These are phyloP conservation scores for Eupithecia inturbata DNA, from an alignment of 2,888 invertebrate species.

Conservation along the genomic window DNA sequence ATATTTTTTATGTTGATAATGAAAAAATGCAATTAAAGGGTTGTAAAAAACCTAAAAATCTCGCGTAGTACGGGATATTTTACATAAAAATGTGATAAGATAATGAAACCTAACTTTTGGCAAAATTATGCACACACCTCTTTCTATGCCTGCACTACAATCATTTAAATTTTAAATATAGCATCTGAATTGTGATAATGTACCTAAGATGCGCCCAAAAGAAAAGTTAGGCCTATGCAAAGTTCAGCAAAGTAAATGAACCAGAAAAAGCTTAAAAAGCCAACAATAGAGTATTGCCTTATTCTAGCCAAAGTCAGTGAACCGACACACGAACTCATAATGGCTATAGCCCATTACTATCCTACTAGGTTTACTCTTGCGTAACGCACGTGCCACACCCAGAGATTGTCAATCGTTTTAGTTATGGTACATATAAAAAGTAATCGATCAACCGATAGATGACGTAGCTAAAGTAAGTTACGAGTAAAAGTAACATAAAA, in stretches of 20 bases:
- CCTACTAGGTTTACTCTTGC: constrained; percentile 55
- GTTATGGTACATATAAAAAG: constrained; percentile 40
- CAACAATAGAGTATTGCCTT: constrained; percentile 14
- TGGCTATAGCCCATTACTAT: constrained; percentile 38
- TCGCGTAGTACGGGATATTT: too few relatives aligned
- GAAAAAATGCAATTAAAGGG: too few relatives aligned
- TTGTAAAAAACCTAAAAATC: too few relatives aligned
- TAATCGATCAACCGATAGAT: constrained; percentile 36
- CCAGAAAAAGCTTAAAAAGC: background rate
- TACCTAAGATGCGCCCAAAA: background rate
- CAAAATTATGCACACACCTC: constrained; percentile 5
- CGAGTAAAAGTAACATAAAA: background rate
- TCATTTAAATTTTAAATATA: background rate
- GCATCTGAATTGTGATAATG: background rate
- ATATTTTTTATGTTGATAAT: too few relatives aligned
- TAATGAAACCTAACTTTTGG: constrained; percentile 4
- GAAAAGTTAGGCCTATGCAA: background rate
- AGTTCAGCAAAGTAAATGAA: background rate
- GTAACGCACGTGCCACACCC: constrained; percentile 51
- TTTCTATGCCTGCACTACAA: background rate
- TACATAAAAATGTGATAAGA: constrained; percentile 10
- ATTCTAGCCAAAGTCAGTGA: constrained; percentile 35
- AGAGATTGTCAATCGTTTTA: constrained; percentile 12
- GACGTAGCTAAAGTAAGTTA: background rate
- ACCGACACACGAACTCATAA: constrained; percentile 15